Conservation (phyloP, 1,140 invertebrate species). For the Bombus confusus region DNA sequence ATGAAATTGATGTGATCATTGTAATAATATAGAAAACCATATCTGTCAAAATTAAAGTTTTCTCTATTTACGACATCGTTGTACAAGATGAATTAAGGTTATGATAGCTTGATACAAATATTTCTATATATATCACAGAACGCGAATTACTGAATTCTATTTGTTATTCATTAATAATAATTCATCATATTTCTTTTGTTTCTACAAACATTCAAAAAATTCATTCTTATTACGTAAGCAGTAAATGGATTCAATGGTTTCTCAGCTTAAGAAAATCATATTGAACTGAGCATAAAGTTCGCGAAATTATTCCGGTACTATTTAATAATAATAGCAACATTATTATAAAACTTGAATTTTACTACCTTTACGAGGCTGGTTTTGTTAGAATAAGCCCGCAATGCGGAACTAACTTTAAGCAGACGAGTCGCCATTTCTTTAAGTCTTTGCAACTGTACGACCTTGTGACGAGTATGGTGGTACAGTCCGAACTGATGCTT, state of each 20-base stretch:
- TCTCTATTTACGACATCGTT: not conserved
- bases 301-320: not conserved
- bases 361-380: conserved; percentile 77
- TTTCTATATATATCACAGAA: not conserved
- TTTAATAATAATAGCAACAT: not conserved
- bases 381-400: conserved; percentile 78
- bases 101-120: conserved; percentile 5
- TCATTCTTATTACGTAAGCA: conserved; percentile 58
- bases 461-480: not conserved
- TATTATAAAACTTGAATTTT: conserved; percentile 11
- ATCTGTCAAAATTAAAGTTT: conserved; percentile 24
- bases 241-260: conserved; percentile 8
- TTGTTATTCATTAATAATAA: conserved; percentile 6
- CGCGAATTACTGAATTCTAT: not conserved
- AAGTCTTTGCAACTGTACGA: conserved; percentile 20
- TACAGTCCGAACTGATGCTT: not conserved
- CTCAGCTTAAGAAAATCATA: not conserved
- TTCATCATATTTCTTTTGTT: conserved; percentile 5
- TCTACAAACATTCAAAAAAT: conserved; percentile 13
- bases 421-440: conserved; percentile 82
- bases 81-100: conserved; percentile 30
- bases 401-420: conserved; percentile 75
- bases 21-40: not conserved
- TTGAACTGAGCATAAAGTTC: not conserved
- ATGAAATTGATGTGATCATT: not conserved